Conservation (phyloP, 2,113 vertebrate genomes). For the Amazona vittata region DNA sequence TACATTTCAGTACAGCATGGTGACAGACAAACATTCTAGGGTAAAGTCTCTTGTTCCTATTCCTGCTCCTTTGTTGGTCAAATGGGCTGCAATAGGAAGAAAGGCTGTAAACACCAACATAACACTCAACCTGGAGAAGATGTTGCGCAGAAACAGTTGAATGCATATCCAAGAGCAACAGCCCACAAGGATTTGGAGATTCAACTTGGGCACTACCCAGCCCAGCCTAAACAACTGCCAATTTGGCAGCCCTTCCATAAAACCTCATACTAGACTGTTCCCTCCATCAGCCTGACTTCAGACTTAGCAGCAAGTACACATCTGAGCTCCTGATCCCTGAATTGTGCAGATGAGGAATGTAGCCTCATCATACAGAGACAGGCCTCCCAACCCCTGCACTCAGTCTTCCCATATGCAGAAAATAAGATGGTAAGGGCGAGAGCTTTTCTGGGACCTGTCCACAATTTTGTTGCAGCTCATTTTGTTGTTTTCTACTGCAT, state of each 20-base stretch:
- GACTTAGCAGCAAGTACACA: not conserved
- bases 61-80: not conserved
- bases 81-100: not conserved
- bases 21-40: not conserved
- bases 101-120: not conserved
- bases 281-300: not conserved
- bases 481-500: not conserved
- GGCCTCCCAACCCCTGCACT: not conserved
- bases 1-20: rapidly evolving
- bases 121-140: not conserved
- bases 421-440: not conserved
- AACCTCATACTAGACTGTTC: not conserved
- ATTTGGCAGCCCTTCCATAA: not conserved
- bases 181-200: not conserved
- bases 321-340: not conserved
- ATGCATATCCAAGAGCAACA: not conserved
- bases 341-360: rapidly evolving
- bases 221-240: not conserved
- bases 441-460: not conserved
- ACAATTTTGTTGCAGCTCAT: not conserved
- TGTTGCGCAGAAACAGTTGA: not conserved
- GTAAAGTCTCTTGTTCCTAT: not conserved
- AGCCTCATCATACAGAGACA: not conserved
- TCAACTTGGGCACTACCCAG: not conserved
- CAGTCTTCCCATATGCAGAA: not conserved